phyloP scores from a whole-genome alignment of 2,797 vertebrate species.

The Enteromius fasciolatus region DNA sequence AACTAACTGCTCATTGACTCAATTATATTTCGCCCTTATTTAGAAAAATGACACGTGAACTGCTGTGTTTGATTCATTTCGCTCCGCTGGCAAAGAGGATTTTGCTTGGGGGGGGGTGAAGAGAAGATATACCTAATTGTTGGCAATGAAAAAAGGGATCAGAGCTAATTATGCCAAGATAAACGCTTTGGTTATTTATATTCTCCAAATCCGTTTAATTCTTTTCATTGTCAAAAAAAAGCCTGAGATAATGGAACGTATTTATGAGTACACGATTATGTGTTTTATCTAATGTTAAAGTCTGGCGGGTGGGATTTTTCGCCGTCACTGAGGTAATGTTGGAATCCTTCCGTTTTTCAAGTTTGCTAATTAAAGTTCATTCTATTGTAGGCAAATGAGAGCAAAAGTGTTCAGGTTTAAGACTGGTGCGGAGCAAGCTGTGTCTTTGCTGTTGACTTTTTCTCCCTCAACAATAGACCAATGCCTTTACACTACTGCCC shows the following conservation, averaged over 20 bases:
- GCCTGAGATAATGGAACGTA: constrained; percentile 60
- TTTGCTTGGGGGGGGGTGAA: constrained; percentile 33
- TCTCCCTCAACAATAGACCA: neutral
- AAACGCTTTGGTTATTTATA: constrained; percentile 59
- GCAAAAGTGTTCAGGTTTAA: neutral
- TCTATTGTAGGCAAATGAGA: neutral
- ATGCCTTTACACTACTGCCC: constrained; percentile 3
- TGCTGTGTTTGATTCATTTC: constrained; percentile 50
- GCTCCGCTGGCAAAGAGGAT: constrained; percentile 34
- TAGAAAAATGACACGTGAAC: constrained; percentile 25
- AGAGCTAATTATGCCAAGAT: constrained; percentile 60
- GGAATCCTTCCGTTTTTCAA: neutral
- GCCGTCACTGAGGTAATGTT: neutral
- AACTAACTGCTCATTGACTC: constrained; percentile 50
- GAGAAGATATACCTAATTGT: constrained; percentile 54
- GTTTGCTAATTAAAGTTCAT: neutral
- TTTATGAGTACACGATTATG: constrained; percentile 62
- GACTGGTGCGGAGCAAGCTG: neutral
- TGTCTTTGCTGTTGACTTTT: constrained; percentile 3
- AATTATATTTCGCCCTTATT: constrained; percentile 31
- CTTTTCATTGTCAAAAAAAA: constrained; percentile 60
- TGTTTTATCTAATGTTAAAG: constrained; percentile 57
- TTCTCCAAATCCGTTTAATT: constrained; percentile 63
- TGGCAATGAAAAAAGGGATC: constrained; percentile 45
- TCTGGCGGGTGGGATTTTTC: constrained; percentile 26